Evolutionary conservation across 2,888 invertebrate species (phyloP), one percentile per base, ranked within the genome.

Genomic region (Sminthurinus aureus): DNA sequence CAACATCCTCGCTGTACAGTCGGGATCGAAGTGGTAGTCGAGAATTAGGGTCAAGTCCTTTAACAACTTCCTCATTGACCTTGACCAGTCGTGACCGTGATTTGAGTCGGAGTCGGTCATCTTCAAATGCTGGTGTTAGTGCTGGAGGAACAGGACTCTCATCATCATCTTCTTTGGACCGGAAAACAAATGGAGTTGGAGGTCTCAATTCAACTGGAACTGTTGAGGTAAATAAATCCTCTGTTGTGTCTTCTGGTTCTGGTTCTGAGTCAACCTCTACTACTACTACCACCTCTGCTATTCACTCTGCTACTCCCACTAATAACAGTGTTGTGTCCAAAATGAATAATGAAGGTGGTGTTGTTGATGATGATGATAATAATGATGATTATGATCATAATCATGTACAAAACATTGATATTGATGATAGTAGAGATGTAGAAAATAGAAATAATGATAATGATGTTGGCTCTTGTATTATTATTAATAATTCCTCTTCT

Each of bases 21-120:
- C 85, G 88, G 24, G 88, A 88, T 58, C 85, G 88, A 50, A 88
- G 88, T 82, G 86, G 85, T 15, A 86, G 86, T 79, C 86, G 86
- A 74, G 88, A 87, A 71, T 83, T 84, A 38, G 86, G 84, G 6
- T 50, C 76, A n/a, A 85, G 86, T 15, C 85, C 87, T 0, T 79
- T 86, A 4, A 51, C 82, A 18, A 81, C 84, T 0, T 83, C 79
- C 67, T 58, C 83, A 20, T 69, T 84, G 24, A 81, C 81, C 71
- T 38, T 80, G 51, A 66, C 26, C 9, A 83, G 82, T 71, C 79
- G 82, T 11, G 81, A 52, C 9, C 64, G 64, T 1, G 74, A 52
- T 12, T 76, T 67, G 38, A 76, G 67, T n/a, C 22, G 76, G 58
- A 82, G 77, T 69, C 82, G 85, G 18, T 52, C 85, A 0, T 84